Evolutionary conservation across 1,140 invertebrate genomes (phyloP), one percentile per base, ranked within the genome.

Genomic region (Elymnias hypermnestra): DNA sequence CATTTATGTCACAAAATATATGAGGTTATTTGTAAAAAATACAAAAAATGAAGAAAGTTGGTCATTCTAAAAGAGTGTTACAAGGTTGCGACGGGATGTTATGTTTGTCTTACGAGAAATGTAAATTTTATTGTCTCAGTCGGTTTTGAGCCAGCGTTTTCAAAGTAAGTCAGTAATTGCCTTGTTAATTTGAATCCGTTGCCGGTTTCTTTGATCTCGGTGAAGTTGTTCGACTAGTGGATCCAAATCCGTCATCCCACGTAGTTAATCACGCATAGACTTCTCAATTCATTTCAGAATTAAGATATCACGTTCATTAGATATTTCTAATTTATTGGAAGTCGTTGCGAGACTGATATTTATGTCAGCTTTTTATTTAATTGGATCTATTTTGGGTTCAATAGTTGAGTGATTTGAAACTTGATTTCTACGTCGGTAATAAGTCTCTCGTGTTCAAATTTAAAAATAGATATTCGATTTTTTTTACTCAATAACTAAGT

Each of bases 151-250:
- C 60, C 51, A 66, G 56, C 63, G 63, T 68, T 74, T 72, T 67
- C 72, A 52, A 70, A 71, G 70, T 70, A 72, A 76, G 59, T 51
- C 55, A 57, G 72, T 79, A 74, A 83, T 81, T 81, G 69, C 63
- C 71, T 78, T 78, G 76, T 83, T 81, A 78, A 78, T 82, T 74
- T 72, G 64, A 78, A 65, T 67, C 65, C 62, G 49, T 54, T 58
- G 63, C 60, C 72, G 72, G 69, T 55, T 39, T 53, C 69, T 83
- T 78, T 81, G 74, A 83, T 71, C 50, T 63, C 56, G 48, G 45
- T 51, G 43, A 55, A 72, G 63, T 71, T 62, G 74, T 71, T 51
- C 54, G 59, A 72, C 72, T 52, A 57, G 68, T 69, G 60, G 65
- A 65, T 64, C 63, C 51, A 57, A 67, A 69, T 72, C 62, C 63